phyloP scores from a whole-genome alignment of 2,888 invertebrate genomes.

The Dendrolimus houi region DNA sequence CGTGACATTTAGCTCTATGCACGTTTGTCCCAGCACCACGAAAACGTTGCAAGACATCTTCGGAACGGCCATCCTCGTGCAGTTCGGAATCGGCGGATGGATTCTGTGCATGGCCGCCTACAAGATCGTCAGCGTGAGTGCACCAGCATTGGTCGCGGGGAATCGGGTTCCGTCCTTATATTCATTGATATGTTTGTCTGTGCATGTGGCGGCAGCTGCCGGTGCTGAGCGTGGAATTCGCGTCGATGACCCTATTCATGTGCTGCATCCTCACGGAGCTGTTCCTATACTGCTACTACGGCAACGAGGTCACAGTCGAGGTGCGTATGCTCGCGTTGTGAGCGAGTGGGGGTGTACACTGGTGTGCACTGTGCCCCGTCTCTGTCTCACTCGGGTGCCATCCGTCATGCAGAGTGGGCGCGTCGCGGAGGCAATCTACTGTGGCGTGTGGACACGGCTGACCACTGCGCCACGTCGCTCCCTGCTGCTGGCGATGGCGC shows the following conservation, averaged over 20 bases:
- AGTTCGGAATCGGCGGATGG: slow-evolving; percentile 62
- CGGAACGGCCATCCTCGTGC: slow-evolving; percentile 47
- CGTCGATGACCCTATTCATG: slow-evolving; percentile 70
- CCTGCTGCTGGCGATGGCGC: slow-evolving; percentile 59
- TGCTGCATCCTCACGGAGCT: slow-evolving; percentile 72
- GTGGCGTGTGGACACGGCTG: slow-evolving; percentile 42
- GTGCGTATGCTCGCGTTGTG: slow-evolving; percentile 26
- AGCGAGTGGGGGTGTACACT: neutral
- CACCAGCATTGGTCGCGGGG: neutral
- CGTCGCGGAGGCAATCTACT: slow-evolving; percentile 53
- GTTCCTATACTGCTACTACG: slow-evolving; percentile 75
- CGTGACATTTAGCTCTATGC: no score
- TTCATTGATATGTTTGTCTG: neutral
- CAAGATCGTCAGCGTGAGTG: slow-evolving; percentile 52
- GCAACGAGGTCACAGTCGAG: slow-evolving; percentile 73
- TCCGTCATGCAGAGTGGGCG: slow-evolving; percentile 46
- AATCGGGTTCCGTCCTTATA: no score
- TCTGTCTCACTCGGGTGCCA: neutral
- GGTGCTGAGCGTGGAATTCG: slow-evolving; percentile 56
- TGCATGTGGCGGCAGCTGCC: slow-evolving; percentile 29
- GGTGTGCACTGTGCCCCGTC: neutral
- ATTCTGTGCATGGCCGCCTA: slow-evolving; percentile 67
- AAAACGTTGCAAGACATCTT: slow-evolving; percentile 46
- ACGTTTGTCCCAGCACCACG: slow-evolving; percentile 26
- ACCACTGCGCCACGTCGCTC: slow-evolving; percentile 30